Conservation (phyloP, 1,140 invertebrate genomes). For the Drosophila takahashii region DNA sequence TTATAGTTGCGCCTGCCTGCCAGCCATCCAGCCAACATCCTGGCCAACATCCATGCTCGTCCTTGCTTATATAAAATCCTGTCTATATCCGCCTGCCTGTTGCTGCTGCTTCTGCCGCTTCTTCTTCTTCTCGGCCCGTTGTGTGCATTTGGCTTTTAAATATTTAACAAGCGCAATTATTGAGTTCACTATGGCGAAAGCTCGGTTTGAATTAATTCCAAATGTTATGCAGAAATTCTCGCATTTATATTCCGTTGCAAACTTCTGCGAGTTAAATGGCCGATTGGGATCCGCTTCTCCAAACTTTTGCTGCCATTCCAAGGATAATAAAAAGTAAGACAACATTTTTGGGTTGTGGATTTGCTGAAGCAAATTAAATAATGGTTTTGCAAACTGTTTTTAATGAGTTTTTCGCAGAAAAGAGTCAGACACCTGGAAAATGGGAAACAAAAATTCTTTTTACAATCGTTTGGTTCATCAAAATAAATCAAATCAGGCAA, state of each 20-base stretch:
- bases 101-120: conserved; percentile 20
- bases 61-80: conserved; percentile 53
- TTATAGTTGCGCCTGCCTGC: conserved; percentile 66
- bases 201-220: conserved; percentile 61
- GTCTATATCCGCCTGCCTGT: conserved; percentile 21
- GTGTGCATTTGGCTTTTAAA: conserved; percentile 65
- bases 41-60: conserved; percentile 11
- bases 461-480: neutral
- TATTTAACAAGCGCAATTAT: conserved; percentile 77
- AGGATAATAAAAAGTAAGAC: neutral
- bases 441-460: neutral
- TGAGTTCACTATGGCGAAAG: conserved; percentile 52
- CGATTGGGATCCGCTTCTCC: conserved; percentile 1
- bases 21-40: conserved; percentile 18
- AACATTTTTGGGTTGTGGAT: neutral
- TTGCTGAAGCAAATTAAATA: neutral
- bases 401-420: conserved; percentile 9
- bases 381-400: neutral
- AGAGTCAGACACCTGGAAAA: neutral
- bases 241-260: conserved; percentile 13
- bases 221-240: conserved; percentile 37
- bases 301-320: conserved; percentile 1
- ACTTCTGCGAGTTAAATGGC: conserved; percentile 23
- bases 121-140: conserved; percentile 3
- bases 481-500: too few relatives aligned